phyloP scores from a whole-genome alignment of 2,113 vertebrate genomes.

The Leuciscus idus region DNA sequence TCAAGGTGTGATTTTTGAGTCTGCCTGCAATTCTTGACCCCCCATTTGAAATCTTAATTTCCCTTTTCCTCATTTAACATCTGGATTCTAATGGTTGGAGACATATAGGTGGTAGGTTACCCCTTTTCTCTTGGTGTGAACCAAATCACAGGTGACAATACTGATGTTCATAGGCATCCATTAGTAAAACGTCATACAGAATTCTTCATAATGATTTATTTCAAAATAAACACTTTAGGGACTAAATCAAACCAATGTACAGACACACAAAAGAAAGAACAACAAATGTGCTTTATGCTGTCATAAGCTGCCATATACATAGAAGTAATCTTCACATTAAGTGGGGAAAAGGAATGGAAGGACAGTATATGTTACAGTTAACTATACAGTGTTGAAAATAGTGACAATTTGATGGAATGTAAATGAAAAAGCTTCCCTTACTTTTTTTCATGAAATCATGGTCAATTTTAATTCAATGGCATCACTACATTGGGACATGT shows the following conservation, averaged over 20 bases:
- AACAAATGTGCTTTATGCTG: conserved; percentile 31
- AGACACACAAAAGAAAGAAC: conserved; percentile 35
- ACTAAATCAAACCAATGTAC: conserved; percentile 45
- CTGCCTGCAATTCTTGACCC: background rate
- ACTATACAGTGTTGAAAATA: background rate
- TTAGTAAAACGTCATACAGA: conserved; percentile 20
- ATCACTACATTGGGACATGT: background rate
- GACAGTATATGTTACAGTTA: conserved; percentile 15
- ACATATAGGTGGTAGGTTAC: background rate
- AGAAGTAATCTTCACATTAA: conserved; percentile 55
- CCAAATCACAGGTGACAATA: background rate
- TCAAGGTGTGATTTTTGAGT: conserved; percentile 11
- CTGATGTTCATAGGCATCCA: background rate
- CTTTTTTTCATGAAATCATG: background rate
- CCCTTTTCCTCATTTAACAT: background rate
- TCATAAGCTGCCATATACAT: conserved; percentile 54
- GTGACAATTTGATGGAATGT: background rate
- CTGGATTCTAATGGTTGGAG: background rate
- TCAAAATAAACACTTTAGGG: conserved; percentile 36
- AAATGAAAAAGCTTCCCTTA: background rate
- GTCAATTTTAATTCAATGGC: background rate
- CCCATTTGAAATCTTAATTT: background rate
- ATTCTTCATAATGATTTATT: conserved; percentile 45
- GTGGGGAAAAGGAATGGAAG: conserved; percentile 40
- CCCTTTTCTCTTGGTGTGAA: background rate